Conservation (phyloP, 2,113 vertebrate species). For the Rhegmatorhina hoffmannsi region DNA sequence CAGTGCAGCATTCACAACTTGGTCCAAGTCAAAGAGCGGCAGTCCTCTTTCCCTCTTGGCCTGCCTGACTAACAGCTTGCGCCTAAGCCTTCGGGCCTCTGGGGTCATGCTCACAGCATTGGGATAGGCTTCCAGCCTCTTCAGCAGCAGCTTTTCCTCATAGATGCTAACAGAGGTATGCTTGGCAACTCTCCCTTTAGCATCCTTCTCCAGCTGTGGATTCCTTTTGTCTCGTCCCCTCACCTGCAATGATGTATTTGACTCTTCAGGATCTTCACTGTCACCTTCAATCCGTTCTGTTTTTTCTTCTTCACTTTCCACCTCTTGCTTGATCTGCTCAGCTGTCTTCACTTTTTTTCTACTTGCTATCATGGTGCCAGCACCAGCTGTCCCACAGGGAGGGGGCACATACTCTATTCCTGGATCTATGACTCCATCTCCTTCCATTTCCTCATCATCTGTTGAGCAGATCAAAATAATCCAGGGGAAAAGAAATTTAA, state of each 20-base stretch:
- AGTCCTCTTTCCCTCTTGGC: slow-evolving; percentile 89
- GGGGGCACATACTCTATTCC: slow-evolving; percentile 92
- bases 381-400: slow-evolving; percentile 61
- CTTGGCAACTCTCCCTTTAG: slow-evolving; percentile 63
- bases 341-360: slow-evolving; percentile 85
- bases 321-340: slow-evolving; percentile 90
- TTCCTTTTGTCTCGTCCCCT: slow-evolving; percentile 76
- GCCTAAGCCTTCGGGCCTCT: slow-evolving; percentile 86
- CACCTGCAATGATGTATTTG: slow-evolving; percentile 33
- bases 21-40: slow-evolving; percentile 91
- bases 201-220: slow-evolving; percentile 72
- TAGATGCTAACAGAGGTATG: slow-evolving; percentile 84
- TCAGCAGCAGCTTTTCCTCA: slow-evolving; percentile 89
- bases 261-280: slow-evolving; percentile 75
- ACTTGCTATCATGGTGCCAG: slow-evolving; percentile 64
- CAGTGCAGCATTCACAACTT: slow-evolving; percentile 86
- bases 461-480: slow-evolving; percentile 26
- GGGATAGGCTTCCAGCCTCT: slow-evolving; percentile 86
- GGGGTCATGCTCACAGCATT: slow-evolving; percentile 87
- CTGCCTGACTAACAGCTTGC: slow-evolving; percentile 90
- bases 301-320: slow-evolving; percentile 92
- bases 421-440: slow-evolving; percentile 92
- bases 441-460: slow-evolving; percentile 96
- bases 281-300: slow-evolving; percentile 73
- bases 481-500: background rate